Base-by-base conservation (phyloP, 1,140 invertebrate species). In the Drosophila sp. region DNA sequence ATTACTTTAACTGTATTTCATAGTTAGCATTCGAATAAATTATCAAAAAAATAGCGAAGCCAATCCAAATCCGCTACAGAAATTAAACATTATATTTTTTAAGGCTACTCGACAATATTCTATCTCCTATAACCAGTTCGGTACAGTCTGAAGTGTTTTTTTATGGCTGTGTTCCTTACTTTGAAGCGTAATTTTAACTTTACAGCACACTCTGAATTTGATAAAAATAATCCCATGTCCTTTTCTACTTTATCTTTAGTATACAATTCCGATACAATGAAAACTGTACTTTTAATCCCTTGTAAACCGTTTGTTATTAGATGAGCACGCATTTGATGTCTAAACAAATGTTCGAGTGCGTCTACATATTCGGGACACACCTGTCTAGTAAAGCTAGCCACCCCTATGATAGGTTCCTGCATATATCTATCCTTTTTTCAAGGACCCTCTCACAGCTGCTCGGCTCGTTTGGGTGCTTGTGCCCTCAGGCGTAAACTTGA, bases 401-500 rank as follows among this genome's bases (percentile, higher is more conserved):
- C 77, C 80, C 81, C 81, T 83, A 86, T 64, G 7, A 2, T 21
- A 61, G 29, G 43, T 27, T 58, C 56, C 57, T 78, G 79, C 80
- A 41, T 7, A 14, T 46, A 61, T 29, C 40, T 87, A 74, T 87
- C 57, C 74, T 58, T 76, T 76, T 53, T 79, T 86, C 69, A 80
- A 84, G 80, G 80, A 84, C 81, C 63, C 45, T 43, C 51, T 27
- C 53, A 50, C 81, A 86, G 81, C 82, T 84, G 80, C 56, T 71
- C 29, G 0, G 7, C n/a, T 6, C n/a, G 13, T 38, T 78, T 78
- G 48, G 71, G 50, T 48, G 80, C 70, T 72, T 70, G 72, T 53
- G 72, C 72, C 53, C 65, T 87, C 82, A 89, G 83, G 83, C 83
- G 76, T 82, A 89, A 87, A 87, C 83, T 87, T 87, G 79, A 87